Evolutionary conservation across 2,888 invertebrate species (phyloP), one percentile per base, ranked within the genome.

Genomic region (Apamea anceps): DNA sequence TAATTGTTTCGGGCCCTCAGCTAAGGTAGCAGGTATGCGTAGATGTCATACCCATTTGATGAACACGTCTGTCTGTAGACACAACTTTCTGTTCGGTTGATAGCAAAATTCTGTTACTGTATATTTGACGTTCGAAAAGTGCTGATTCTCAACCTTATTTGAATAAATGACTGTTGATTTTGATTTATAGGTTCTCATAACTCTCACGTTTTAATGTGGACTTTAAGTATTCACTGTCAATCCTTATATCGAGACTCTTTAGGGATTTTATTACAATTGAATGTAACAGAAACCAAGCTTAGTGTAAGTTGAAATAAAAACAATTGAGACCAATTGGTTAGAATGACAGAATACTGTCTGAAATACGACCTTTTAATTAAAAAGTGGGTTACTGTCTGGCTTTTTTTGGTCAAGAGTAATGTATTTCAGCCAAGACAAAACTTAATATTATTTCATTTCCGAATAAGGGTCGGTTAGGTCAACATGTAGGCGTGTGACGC

Each of bases 391-490:
- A 37, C 6, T 71, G 25, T 32, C 18, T 18, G 18, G 0, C 8
- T 63, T 21, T 7, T 32, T 32, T 32, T 42, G 6, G 21, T 54
- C 15, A 18, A 37, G 37, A n/a, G 6, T 25, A 51, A 42, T 72
- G 15, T 8, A 73, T 25, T 28, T 72, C 2, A 60, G 51, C 48
- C 75, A 63, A 72, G 63, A 73, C 54, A 77, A 80, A 81, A 84
- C 79, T 91, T 92, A 42, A 42, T 21, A 62, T 72, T 62, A 92
- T 92, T 88, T 91, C 94, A 88, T 89, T 83, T 81, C 86, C 90
- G 74, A 84, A 85, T 93, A 95, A 94, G 93, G 91, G 92, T 92
- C 80, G 82, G 87, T 89, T 93, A 93, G 94, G 95, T 93, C 93
- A 92, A 91, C 94, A 83, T 90, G 93, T 94, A 90, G 92, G 92